phyloP scores from a whole-genome alignment of 2,113 vertebrate genomes.

The Neogale vison region DNA sequence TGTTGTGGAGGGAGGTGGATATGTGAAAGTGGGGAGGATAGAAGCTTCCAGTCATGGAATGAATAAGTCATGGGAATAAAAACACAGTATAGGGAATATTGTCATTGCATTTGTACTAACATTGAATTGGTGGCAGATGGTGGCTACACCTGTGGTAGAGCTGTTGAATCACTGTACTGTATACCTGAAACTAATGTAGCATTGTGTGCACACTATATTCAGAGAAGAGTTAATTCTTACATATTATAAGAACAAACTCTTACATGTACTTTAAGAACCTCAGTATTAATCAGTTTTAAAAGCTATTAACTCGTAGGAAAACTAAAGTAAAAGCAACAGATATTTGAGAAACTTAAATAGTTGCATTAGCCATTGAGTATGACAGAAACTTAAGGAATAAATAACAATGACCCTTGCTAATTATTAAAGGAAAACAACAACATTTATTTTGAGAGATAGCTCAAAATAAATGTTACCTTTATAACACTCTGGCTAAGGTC shows the following conservation, averaged over 20 bases:
- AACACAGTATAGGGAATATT: neutral
- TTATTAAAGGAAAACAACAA: neutral
- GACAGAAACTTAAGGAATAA: neutral
- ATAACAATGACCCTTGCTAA: neutral
- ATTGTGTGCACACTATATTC: neutral
- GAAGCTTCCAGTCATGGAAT: neutral
- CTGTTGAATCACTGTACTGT: neutral
- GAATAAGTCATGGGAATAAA: neutral
- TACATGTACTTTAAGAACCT: neutral
- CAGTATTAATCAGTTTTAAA: constrained; percentile 35
- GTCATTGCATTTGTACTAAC: neutral
- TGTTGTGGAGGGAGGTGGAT: neutral
- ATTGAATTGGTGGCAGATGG: neutral
- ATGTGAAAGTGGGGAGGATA: neutral
- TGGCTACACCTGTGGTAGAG: neutral
- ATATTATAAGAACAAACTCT: constrained; percentile 19
- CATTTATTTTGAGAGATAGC: too few species aligned
- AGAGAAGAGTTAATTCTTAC: neutral
- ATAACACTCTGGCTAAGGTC: neutral
- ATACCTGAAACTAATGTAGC: neutral
- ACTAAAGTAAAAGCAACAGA: neutral
- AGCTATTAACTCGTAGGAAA: neutral
- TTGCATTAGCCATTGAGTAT: neutral
- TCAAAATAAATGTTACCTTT: neutral
- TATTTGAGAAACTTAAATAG: constrained; percentile 31